phyloP scores from a whole-genome alignment of 2,113 vertebrate genomes.

The Syngnathus floridae region DNA sequence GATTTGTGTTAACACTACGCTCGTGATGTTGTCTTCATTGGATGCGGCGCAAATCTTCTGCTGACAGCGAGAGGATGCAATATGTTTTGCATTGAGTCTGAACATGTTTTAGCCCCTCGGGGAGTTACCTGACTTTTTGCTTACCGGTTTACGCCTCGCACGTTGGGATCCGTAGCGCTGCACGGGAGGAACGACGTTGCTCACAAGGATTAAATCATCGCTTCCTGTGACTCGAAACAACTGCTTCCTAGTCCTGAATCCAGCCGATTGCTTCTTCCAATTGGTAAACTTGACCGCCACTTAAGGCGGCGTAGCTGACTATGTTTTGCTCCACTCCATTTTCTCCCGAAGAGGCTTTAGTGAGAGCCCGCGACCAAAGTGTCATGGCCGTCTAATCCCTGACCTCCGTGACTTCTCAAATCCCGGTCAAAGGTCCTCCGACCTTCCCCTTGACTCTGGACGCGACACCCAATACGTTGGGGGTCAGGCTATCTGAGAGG shows the following conservation, averaged over 20 bases:
- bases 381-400: constrained; percentile 44
- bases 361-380: constrained; percentile 32
- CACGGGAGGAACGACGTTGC: not conserved
- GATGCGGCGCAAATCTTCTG: not conserved
- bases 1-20: too few relatives aligned
- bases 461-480: not conserved
- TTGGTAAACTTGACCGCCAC: not conserved
- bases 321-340: not conserved
- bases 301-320: constrained; percentile 3
- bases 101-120: constrained; percentile 42
- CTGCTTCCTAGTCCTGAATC: too few relatives aligned
- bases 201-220: not conserved
- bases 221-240: not conserved
- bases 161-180: not conserved
- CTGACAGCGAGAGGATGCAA: constrained; percentile 24
- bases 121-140: constrained; percentile 22
- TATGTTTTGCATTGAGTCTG: constrained; percentile 45
- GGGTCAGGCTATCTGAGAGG: constrained; percentile 23
- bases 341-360: constrained; percentile 17
- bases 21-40: not conserved
- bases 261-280: too few relatives aligned
- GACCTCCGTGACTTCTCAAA: constrained; percentile 25
- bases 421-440: constrained; percentile 46
- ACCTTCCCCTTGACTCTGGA: constrained; percentile 16
- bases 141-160: constrained; percentile 1